Evolutionary conservation across 2,113 vertebrate genomes (phyloP), one percentile per base, ranked within the genome.

Genomic region (Kryptolebias marmoratus): DNA sequence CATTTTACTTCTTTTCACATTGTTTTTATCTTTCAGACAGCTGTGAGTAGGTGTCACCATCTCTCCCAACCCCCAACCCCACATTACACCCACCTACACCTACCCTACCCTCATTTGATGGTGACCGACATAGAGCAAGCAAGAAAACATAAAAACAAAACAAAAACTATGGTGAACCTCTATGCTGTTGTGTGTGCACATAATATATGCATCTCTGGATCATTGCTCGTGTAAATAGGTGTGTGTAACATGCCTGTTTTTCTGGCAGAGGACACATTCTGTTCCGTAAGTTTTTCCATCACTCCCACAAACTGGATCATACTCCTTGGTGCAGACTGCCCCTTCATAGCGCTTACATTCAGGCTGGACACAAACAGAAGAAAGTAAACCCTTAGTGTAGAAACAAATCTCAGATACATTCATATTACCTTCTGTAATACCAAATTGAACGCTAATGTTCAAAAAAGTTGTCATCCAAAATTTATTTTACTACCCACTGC

Each of bases 251-350:
- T 84, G 68, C 91, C 64, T 88, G 86, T 85, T 93, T 0, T 65
- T 1, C 22, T 15, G 4, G 65, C 88, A 92, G 4, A 93, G 84
- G 7, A 86, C 16, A 72, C 92, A 93, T 65, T 91, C 78, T 0
- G 77, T 92, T 64, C 52, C 16, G 65, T 92, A 93, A 0, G 79
- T 86, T 0, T 5, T 0, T 36, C 82, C 88, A 71, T 92, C 76
- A 5, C 42, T 84, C 36, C 91, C 92, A 71, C 92, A 93, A 9
- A 93, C 81, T 10, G 91, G 92, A 57, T 83, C 53, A 11, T 48
- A 81, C 44, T 90, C 48, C 52, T 57, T 87, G 49, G 83, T 69
- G 64, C 92, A 92, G 28, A 0, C 0, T 3, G 15, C 8, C 5
- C n/a, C 52, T 27, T 54, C 52, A 54, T 54, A 54, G 7, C 22